phyloP scores from a whole-genome alignment of 2,888 invertebrate genomes.

The Eristalis tenax region DNA sequence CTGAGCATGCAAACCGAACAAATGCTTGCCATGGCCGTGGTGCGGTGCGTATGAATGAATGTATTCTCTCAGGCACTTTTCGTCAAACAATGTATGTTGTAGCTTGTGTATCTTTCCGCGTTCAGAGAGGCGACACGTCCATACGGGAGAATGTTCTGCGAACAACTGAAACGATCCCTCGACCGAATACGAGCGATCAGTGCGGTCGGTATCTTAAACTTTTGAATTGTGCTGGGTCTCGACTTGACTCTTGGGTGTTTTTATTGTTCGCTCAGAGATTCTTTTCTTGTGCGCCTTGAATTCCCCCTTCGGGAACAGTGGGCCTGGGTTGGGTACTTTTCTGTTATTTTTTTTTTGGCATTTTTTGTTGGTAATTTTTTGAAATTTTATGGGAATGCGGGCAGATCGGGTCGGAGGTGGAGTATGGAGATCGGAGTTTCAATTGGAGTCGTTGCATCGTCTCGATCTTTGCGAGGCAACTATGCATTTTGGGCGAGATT shows the following conservation, averaged over 20 bases:
- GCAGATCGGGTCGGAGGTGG: slow-evolving; percentile 13
- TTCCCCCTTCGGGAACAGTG: slow-evolving; percentile 24
- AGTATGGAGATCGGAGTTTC: slow-evolving; percentile 19
- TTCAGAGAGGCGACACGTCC: slow-evolving; percentile 72
- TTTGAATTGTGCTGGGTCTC: slow-evolving; percentile 16
- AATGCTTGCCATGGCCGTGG: slow-evolving; percentile 18
- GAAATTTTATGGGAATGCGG: slow-evolving; percentile 4
- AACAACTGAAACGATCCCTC: slow-evolving; percentile 74
- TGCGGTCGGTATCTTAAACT: slow-evolving; percentile 55
- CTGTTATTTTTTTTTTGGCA: not conserved
- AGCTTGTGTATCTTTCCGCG: slow-evolving; percentile 24
- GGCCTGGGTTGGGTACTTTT: not conserved
- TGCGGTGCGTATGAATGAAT: not conserved
- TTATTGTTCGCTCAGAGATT: slow-evolving; percentile 60
- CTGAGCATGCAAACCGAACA: slow-evolving; percentile 10
- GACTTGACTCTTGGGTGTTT: slow-evolving; percentile 14
- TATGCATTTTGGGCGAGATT: slow-evolving; percentile 34
- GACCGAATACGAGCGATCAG: slow-evolving; percentile 28
- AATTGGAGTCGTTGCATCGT: slow-evolving; percentile 22
- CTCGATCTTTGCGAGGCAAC: slow-evolving; percentile 5
- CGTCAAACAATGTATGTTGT: not conserved
- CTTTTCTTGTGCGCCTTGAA: slow-evolving; percentile 47
- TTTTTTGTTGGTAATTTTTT: not conserved
- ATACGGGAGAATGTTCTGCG: slow-evolving; percentile 74
- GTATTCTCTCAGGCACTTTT: slow-evolving; percentile 1